Evolutionary conservation across 2,113 vertebrate genomes (phyloP).

Genomic region (Heteronetta atricapilla): DNA sequence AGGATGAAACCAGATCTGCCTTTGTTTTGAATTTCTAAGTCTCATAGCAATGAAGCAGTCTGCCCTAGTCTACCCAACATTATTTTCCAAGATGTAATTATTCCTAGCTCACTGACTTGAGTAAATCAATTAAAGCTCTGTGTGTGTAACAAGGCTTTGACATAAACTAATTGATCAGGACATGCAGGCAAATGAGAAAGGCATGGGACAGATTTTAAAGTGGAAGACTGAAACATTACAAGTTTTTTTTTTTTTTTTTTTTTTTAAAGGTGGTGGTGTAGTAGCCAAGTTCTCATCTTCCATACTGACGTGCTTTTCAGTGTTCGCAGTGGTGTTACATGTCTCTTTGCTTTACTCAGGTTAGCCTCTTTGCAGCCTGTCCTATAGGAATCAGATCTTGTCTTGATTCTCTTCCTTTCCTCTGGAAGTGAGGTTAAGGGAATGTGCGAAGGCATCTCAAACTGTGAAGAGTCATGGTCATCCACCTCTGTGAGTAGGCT

Average conservation of each 20-base stretch:
- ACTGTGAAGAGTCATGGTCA: accelerated
- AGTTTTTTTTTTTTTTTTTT: not conserved
- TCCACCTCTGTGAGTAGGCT: not conserved
- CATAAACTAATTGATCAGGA: not conserved
- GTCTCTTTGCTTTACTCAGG: not conserved
- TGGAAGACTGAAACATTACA: not conserved
- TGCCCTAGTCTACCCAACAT: conserved; percentile 6
- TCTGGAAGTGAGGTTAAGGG: not conserved
- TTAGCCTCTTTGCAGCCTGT: not conserved
- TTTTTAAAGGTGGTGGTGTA: accelerated
- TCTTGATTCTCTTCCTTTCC: not conserved
- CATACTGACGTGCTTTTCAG: not conserved
- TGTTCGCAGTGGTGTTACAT: not conserved
- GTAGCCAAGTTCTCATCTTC: not conserved
- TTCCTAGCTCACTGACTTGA: conserved; percentile 17
- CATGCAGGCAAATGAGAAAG: not conserved
- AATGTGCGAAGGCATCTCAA: not conserved
- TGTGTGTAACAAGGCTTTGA: not conserved
- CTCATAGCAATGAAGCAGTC: not conserved
- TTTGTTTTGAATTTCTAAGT: not conserved
- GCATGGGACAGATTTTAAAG: not conserved
- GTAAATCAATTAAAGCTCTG: conserved; percentile 41
- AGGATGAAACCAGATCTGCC: not conserved
- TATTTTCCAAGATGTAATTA: conserved; percentile 22
- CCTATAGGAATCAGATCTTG: accelerated